Percentiles rank a stretch among this genome's conserved stretches.
Conservation (phyloP, 2,888 invertebrate species). For the Gymnosoma rotundatum region DNA sequence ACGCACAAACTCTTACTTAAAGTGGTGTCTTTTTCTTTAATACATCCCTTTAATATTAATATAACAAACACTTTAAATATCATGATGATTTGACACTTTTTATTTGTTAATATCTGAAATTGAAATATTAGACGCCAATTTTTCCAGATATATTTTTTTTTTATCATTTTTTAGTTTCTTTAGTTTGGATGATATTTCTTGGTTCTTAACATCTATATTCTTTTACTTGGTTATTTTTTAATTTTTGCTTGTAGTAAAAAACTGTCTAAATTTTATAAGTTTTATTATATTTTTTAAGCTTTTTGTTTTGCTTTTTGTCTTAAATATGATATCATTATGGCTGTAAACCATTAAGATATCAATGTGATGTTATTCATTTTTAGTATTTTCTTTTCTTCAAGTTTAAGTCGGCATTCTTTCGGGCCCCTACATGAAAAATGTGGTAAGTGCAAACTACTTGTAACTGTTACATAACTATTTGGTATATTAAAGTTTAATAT, state of each 20-base stretch:
- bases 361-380: constrained; percentile 48
- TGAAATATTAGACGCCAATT: constrained; percentile 67
- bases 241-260: constrained; percentile 41
- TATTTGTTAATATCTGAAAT: constrained; percentile 36
- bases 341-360: constrained; percentile 67
- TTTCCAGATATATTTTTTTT: constrained; percentile 25
- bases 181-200: constrained; percentile 11
- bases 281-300: constrained; percentile 51
- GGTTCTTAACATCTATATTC: constrained; percentile 6
- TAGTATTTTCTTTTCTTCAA: not conserved
- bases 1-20: not conserved
- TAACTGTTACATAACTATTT: too few species aligned
- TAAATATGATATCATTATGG: constrained; percentile 69
- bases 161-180: constrained; percentile 11
- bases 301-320: constrained; percentile 36
- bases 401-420: constrained; percentile 25
- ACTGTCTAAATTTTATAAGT: constrained; percentile 65
- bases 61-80: constrained; percentile 64
- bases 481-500: too few species aligned
- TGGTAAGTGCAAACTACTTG: too few species aligned
- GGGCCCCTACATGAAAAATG: too few species aligned
- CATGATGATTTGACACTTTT: constrained; percentile 68
- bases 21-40: not conserved
- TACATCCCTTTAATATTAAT: constrained; percentile 23
- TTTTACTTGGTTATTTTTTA: constrained; percentile 1